phyloP scores from a whole-genome alignment of 1,140 invertebrate species.

The Eciton burchellii region DNA sequence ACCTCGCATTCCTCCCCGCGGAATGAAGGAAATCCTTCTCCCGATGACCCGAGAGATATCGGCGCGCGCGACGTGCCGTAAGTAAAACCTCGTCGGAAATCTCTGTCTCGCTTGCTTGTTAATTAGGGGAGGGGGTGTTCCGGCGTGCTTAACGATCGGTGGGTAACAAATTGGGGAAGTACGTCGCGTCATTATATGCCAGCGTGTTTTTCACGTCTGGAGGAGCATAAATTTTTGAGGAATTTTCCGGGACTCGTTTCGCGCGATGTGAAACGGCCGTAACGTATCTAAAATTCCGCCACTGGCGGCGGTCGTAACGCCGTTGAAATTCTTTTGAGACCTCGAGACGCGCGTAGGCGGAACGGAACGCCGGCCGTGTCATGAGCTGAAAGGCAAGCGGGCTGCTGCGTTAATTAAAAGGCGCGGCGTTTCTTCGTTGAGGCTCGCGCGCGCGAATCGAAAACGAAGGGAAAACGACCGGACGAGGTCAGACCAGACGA shows the following conservation, averaged over 20 bases:
- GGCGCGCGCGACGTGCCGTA: slow-evolving; percentile 7
- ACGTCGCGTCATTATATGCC: slow-evolving; percentile 1
- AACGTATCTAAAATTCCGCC: slow-evolving; percentile 10
- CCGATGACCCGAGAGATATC: slow-evolving; percentile 36
- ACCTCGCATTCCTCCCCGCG: slow-evolving; percentile 36
- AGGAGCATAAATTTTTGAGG: slow-evolving; percentile 24
- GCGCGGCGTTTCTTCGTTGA: slow-evolving; percentile 17
- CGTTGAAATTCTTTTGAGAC: slow-evolving; percentile 53
- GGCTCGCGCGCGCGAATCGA: neutral
- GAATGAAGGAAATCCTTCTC: slow-evolving; percentile 35
- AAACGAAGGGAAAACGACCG: slow-evolving; percentile 4
- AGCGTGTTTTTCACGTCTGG: neutral
- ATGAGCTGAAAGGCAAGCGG: slow-evolving; percentile 64
- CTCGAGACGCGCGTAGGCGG: slow-evolving; percentile 15
- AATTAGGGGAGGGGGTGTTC: neutral
- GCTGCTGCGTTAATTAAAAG: slow-evolving; percentile 72
- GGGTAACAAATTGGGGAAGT: slow-evolving; percentile 25
- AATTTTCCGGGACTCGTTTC: slow-evolving; percentile 41
- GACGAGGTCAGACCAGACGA: neutral
- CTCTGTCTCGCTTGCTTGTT: slow-evolving; percentile 23
- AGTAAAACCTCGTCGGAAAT: slow-evolving; percentile 33
- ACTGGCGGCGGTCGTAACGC: slow-evolving; percentile 16
- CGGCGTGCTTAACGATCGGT: neutral
- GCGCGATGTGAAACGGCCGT: slow-evolving; percentile 34
- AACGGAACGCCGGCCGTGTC: slow-evolving; percentile 47